A percentile compares a stretch with the other conserved stretches of the same genome.
These are phyloP conservation scores for Actinostola sp. DNA, from an alignment of 92 coral and sea anemone species.

Conservation along the genomic window DNA sequence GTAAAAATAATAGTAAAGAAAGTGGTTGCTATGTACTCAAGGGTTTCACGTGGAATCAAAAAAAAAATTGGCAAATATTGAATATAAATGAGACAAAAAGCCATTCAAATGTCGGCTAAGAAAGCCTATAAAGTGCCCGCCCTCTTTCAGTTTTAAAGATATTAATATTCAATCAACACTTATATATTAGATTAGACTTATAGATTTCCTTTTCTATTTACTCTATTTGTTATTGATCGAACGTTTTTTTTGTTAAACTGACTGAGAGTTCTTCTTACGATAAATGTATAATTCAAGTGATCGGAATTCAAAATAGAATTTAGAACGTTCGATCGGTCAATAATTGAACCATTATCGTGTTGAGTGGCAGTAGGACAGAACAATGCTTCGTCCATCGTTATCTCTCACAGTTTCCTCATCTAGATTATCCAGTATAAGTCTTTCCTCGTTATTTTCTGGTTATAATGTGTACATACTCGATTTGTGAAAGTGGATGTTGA, in stretches of 20 bases:
- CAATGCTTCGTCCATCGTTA: too few species aligned
- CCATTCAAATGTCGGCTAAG: constrained; percentile 9
- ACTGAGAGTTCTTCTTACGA: not conserved
- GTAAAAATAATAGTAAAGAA: constrained; percentile 1
- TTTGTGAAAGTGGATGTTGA: too few species aligned
- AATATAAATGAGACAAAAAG: constrained; percentile 4
- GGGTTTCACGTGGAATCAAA: not conserved
- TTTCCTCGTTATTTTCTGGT: too few species aligned
- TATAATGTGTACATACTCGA: too few species aligned
- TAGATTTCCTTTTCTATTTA: too few species aligned
- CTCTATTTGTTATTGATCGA: not conserved
- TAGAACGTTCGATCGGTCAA: not conserved
- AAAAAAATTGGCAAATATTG: not conserved
- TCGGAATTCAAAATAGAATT: not conserved
- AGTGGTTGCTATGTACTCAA: constrained; percentile 25
- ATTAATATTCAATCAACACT: not conserved
- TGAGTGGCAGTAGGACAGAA: too few species aligned
- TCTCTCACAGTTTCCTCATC: too few species aligned
- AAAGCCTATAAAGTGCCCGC: constrained; percentile 9
- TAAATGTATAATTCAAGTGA: too few species aligned
- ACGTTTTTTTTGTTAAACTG: not conserved
- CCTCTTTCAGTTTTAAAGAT: not conserved
- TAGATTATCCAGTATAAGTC: too few species aligned
- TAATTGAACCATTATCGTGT: too few species aligned
- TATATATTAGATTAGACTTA: too few species aligned